phyloP scores from a whole-genome alignment of 2,888 invertebrate genomes.

The Drosophila seclusa region DNA sequence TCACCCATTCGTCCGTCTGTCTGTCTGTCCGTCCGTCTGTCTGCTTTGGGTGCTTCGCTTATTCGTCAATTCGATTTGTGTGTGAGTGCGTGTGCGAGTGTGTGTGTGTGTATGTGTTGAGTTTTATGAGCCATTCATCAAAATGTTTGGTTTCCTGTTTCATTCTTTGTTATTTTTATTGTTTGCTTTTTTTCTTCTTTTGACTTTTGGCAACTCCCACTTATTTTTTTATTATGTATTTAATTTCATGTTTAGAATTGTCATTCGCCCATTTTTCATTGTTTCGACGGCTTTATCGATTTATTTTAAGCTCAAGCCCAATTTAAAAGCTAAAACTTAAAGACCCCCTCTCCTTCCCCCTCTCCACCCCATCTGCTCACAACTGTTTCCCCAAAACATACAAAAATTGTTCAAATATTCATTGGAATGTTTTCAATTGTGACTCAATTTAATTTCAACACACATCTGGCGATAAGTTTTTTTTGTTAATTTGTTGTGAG shows the following conservation, averaged over 20 bases:
- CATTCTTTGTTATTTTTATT: slow-evolving; percentile 34
- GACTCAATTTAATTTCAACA: slow-evolving; percentile 30
- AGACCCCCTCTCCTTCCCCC: neutral
- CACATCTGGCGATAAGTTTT: slow-evolving; percentile 51
- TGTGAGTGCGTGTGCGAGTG: slow-evolving; percentile 22
- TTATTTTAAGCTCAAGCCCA: neutral
- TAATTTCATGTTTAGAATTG: slow-evolving; percentile 31
- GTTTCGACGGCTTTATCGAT: slow-evolving; percentile 10
- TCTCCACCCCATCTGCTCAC: neutral
- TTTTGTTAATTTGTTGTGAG: too few relatives aligned
- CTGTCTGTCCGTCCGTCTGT: slow-evolving; percentile 27
- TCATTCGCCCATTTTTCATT: slow-evolving; percentile 13
- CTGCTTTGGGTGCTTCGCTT: slow-evolving; percentile 75
- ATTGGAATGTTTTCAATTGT: slow-evolving; percentile 7
- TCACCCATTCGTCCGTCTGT: slow-evolving; percentile 2
- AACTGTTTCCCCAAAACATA: slow-evolving; percentile 5
- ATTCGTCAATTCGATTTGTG: slow-evolving; percentile 69
- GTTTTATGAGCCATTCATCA: slow-evolving; percentile 82
- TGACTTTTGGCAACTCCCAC: slow-evolving; percentile 82
- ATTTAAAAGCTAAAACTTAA: slow-evolving; percentile 3
- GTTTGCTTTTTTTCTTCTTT: slow-evolving; percentile 23
- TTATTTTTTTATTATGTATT: slow-evolving; percentile 54
- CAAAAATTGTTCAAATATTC: neutral
- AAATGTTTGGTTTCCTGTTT: slow-evolving; percentile 65
- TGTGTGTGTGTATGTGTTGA: slow-evolving; percentile 43